A percentile compares a stretch with the other conserved stretches of the same genome.
phyloP scores from a whole-genome alignment of 1,140 invertebrate genomes.

The Drosophila baimaii region DNA sequence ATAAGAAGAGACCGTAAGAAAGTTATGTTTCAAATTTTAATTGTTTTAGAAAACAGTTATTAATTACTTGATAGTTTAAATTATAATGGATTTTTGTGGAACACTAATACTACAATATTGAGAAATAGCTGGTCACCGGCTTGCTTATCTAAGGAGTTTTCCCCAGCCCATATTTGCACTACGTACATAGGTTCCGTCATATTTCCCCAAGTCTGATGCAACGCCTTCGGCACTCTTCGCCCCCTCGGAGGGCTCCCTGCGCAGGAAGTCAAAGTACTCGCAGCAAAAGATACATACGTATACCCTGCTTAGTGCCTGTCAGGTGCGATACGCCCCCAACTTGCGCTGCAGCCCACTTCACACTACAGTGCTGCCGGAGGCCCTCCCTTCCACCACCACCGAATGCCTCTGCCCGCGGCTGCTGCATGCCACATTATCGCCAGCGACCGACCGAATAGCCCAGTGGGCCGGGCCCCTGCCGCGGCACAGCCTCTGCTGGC shows the following conservation, averaged over 20 bases:
- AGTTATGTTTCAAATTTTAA: too few relatives aligned
- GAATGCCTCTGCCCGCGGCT: slow-evolving; percentile 22
- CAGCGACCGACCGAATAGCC: slow-evolving; percentile 42
- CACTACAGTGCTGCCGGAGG: slow-evolving; percentile 58
- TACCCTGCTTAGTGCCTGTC: slow-evolving; percentile 51
- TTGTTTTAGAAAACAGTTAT: too few relatives aligned
- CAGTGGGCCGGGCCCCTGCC: slow-evolving; percentile 14
- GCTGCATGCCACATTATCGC: slow-evolving; percentile 69
- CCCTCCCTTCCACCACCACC: neutral
- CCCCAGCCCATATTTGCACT: neutral
- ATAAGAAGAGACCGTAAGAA: too few relatives aligned
- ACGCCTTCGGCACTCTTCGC: slow-evolving; percentile 28
- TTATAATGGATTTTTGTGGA: too few relatives aligned
- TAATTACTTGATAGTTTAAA: too few relatives aligned
- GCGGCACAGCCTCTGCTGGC: slow-evolving; percentile 48
- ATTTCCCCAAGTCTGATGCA: slow-evolving; percentile 55
- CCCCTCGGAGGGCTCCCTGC: slow-evolving; percentile 26
- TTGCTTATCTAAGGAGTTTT: neutral
- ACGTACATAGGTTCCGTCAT: slow-evolving; percentile 30
- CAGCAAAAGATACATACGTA: slow-evolving; percentile 9
- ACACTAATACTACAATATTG: neutral
- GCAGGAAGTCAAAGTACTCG: slow-evolving; percentile 64
- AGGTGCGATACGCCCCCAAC: slow-evolving; percentile 25
- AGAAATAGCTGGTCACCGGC: too few relatives aligned
- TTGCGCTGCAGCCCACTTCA: slow-evolving; percentile 67